Evolutionary conservation across 2,797 vertebrate genomes (phyloP).

Genomic region (Silurus lanzhouensis): DNA sequence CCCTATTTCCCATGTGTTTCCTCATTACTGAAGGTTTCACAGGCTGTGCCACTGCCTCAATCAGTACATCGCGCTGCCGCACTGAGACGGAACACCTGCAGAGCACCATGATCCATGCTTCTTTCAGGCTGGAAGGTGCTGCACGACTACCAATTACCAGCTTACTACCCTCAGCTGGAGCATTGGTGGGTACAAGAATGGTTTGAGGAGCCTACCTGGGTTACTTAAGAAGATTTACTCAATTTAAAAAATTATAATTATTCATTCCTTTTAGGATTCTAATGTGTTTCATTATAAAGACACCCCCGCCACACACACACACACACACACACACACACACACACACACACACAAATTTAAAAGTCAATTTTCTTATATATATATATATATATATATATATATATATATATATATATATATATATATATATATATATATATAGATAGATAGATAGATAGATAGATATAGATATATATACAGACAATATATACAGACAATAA

Average conservation of each 20-base stretch:
- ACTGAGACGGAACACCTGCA: slow-evolving; percentile 8
- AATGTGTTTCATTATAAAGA: background rate
- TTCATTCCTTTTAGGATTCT: background rate
- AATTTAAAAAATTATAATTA: background rate
- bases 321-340: too few relatives aligned
- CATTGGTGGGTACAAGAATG: background rate
- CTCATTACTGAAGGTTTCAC: slow-evolving; percentile 41
- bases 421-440: too few relatives aligned
- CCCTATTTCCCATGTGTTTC: slow-evolving; percentile 13
- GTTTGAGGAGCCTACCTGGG: background rate
- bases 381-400: too few relatives aligned
- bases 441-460: too few relatives aligned
- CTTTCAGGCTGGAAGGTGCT: background rate
- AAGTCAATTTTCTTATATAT: too few relatives aligned
- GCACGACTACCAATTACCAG: background rate
- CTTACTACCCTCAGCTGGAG: background rate
- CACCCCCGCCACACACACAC: too few relatives aligned
- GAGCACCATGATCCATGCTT: slow-evolving; percentile 10
- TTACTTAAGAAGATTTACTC: background rate
- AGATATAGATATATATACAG: too few relatives aligned
- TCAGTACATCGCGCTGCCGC: background rate
- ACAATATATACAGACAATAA: too few relatives aligned
- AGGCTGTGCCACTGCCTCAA: slow-evolving; percentile 15
- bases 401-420: too few relatives aligned
- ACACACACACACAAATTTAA: too few relatives aligned